A percentile compares a stretch with the other conserved stretches of the same genome.
These are phyloP conservation scores for Sarcophaga rosellei DNA, from an alignment of 2,888 invertebrate genomes.

Conservation along the genomic window DNA sequence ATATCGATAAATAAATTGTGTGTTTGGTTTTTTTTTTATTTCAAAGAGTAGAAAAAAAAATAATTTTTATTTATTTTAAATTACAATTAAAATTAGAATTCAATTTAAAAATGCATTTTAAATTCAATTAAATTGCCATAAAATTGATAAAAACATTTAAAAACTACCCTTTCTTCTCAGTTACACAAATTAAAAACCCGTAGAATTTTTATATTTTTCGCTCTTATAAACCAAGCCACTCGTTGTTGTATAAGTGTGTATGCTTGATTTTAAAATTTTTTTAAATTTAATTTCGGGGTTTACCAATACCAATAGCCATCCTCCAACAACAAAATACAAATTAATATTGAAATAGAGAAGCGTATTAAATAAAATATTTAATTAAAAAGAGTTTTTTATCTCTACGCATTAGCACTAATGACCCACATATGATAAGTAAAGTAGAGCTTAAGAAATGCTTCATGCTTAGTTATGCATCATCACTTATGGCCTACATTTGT, in stretches of 20 bases:
- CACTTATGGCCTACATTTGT: no score
- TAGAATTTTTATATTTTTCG: slow-evolving; percentile 35
- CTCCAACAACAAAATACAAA: slow-evolving; percentile 53
- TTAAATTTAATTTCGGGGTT: not conserved
- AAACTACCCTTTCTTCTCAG: slow-evolving; percentile 39
- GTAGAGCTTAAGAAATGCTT: not conserved
- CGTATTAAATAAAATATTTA: not conserved
- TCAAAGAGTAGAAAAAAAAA: not conserved
- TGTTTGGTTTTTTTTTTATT: not conserved
- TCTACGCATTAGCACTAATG: slow-evolving; percentile 38
- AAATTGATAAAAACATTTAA: slow-evolving; percentile 55
- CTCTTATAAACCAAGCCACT: no score
- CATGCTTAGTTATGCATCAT: no score
- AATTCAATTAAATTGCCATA: slow-evolving; percentile 70
- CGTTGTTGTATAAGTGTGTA: not conserved
- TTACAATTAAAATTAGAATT: slow-evolving; percentile 42
- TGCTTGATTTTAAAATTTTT: slow-evolving; percentile 33
- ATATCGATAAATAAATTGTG: slow-evolving; percentile 19
- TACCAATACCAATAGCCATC: slow-evolving; percentile 46
- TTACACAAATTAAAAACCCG: slow-evolving; percentile 27
- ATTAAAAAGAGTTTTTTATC: slow-evolving; percentile 17
- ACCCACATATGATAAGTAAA: slow-evolving; percentile 47
- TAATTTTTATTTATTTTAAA: slow-evolving; percentile 31
- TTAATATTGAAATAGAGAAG: not conserved
- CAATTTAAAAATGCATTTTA: slow-evolving; percentile 65